phyloP scores from a whole-genome alignment of 2,888 invertebrate species.

The Drosophila seclusa region DNA sequence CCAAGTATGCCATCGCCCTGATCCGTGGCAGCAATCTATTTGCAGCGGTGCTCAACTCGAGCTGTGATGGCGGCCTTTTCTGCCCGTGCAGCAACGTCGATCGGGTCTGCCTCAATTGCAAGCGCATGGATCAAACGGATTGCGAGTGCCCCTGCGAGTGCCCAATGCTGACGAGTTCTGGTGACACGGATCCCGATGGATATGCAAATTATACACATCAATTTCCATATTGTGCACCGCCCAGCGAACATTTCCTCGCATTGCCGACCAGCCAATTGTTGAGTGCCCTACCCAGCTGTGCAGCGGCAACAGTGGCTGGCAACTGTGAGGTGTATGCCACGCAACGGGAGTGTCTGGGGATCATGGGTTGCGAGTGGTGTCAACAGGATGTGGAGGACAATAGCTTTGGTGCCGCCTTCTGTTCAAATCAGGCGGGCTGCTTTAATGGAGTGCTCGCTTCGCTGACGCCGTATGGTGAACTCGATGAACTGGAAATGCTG shows the following conservation, averaged over 20 bases:
- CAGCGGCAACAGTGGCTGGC: slow-evolving; percentile 73
- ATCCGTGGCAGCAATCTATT: slow-evolving; percentile 95
- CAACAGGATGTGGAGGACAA: slow-evolving; percentile 91
- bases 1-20: slow-evolving; percentile 92
- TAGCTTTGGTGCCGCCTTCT: slow-evolving; percentile 89
- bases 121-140: slow-evolving; percentile 96
- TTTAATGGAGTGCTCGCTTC: slow-evolving; percentile 95
- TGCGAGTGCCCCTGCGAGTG: slow-evolving; percentile 98
- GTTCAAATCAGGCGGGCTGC: slow-evolving; percentile 92
- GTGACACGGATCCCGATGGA: slow-evolving; percentile 28
- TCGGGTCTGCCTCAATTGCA: slow-evolving; percentile 95
- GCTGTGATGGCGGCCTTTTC: slow-evolving; percentile 93
- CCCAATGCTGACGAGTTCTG: slow-evolving; percentile 84
- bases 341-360: slow-evolving; percentile 89
- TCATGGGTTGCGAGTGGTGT: slow-evolving; percentile 97
- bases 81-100: slow-evolving; percentile 97
- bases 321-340: slow-evolving; percentile 89
- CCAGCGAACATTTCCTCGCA: slow-evolving; percentile 75
- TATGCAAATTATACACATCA: slow-evolving; percentile 78
- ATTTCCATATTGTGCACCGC: slow-evolving; percentile 82
- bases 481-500: slow-evolving; percentile 82
- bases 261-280: slow-evolving; percentile 84
- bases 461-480: slow-evolving; percentile 89
- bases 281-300: slow-evolving; percentile 87
- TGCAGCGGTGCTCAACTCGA: slow-evolving; percentile 94